Evolutionary conservation across 2,113 vertebrate species (phyloP).

Genomic region (Mesoclemmys tuberculata): DNA sequence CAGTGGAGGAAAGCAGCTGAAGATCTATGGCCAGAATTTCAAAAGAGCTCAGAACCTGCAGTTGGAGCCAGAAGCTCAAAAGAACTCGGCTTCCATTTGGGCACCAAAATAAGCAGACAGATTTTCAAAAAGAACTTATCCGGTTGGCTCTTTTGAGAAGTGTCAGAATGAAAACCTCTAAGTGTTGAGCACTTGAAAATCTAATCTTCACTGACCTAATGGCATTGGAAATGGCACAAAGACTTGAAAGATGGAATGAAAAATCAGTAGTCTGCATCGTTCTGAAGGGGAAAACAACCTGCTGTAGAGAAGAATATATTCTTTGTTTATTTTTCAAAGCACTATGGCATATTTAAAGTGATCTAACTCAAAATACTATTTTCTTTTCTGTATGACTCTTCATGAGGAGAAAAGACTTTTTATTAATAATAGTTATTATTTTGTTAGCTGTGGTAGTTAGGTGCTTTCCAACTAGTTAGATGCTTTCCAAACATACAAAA

Average conservation of each 20-base stretch:
- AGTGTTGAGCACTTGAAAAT: background rate
- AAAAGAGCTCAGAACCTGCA: background rate
- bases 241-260: background rate
- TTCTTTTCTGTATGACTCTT: background rate
- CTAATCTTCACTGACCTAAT: background rate
- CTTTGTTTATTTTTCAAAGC: background rate
- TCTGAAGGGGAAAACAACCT: background rate
- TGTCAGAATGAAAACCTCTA: background rate
- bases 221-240: background rate
- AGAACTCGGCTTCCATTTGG: no score
- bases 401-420: background rate
- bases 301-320: background rate
- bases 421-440: background rate
- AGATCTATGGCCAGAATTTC: background rate
- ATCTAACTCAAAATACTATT: background rate
- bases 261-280: background rate
- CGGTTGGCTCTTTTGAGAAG: background rate
- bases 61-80: no score
- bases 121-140: background rate
- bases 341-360: background rate
- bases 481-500: background rate
- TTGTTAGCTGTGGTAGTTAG: background rate
- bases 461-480: background rate
- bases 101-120: background rate
- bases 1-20: background rate